Evolutionary conservation across 1,140 invertebrate genomes (phyloP).

Genomic region (Grapholita molesta): DNA sequence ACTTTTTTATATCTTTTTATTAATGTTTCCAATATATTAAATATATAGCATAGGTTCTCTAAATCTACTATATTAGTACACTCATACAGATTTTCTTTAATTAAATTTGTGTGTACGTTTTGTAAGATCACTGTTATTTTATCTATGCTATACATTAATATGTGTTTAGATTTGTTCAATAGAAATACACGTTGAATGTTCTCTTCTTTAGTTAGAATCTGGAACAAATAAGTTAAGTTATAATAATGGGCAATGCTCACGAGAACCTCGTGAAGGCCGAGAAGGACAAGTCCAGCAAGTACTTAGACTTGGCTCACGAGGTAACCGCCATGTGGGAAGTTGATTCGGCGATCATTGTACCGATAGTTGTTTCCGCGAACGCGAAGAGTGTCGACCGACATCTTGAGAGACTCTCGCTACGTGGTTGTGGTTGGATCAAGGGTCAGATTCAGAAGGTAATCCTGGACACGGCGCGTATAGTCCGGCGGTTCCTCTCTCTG

Average conservation of each 20-base stretch:
- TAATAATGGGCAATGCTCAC: neutral
- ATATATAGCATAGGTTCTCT: conserved; percentile 52
- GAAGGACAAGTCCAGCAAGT: no score
- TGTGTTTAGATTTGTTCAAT: conserved; percentile 52
- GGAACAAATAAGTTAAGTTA: conserved; percentile 27
- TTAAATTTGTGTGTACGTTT: conserved; percentile 27
- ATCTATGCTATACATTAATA: conserved; percentile 50
- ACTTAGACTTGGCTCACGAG: no score
- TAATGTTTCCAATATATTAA: conserved; percentile 52
- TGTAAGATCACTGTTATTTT: conserved; percentile 46
- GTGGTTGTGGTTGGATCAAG: no score
- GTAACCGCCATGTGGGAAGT: no score
- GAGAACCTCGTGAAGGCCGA: no score
- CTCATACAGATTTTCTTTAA: conserved; percentile 28
- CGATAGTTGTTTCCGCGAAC: no score
- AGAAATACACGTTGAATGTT: conserved; percentile 40
- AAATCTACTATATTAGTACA: conserved; percentile 29
- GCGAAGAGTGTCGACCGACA: no score
- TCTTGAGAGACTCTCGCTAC: no score
- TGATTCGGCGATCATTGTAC: no score
- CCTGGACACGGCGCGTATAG: no score
- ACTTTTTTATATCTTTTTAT: conserved; percentile 38
- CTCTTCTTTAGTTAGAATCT: conserved; percentile 51
- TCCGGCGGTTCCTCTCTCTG: no score
- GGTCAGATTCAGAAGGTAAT: no score